Evolutionary conservation across 2,888 invertebrate genomes (phyloP).

Genomic region (Epinotia ramella): DNA sequence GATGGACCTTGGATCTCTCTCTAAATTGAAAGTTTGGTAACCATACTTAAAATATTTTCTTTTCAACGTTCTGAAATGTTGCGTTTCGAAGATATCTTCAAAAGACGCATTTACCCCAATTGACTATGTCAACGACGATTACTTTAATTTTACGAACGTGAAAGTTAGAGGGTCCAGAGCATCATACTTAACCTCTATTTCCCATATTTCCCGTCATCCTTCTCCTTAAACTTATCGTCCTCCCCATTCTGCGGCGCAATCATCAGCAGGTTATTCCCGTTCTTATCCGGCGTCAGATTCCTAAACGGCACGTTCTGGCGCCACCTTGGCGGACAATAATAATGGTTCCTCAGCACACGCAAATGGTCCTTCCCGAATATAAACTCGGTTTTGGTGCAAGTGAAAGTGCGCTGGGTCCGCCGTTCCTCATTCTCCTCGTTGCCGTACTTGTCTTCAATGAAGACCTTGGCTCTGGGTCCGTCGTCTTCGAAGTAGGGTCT

Average conservation of each 20-base stretch:
- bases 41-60: no score
- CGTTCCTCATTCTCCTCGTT: slow-evolving; percentile 79
- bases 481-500: slow-evolving; percentile 69
- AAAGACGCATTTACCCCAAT: no score
- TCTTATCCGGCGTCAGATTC: slow-evolving; percentile 80
- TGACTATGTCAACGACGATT: no score
- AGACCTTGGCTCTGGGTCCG: slow-evolving; percentile 61
- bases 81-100: no score
- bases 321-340: slow-evolving; percentile 73
- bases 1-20: no score
- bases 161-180: not conserved
- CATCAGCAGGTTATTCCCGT: slow-evolving; percentile 88
- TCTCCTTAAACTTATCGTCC: slow-evolving; percentile 53
- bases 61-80: no score
- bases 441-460: slow-evolving; percentile 64
- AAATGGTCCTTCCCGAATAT: slow-evolving; percentile 74
- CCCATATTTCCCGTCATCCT: slow-evolving; percentile 51
- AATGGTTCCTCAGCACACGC: slow-evolving; percentile 71
- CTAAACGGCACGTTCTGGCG: slow-evolving; percentile 79
- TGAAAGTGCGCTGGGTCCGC: slow-evolving; percentile 56
- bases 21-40: no score
- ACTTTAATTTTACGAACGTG: not conserved
- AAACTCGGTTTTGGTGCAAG: slow-evolving; percentile 62
- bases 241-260: slow-evolving; percentile 84
- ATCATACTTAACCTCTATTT: slow-evolving; percentile 46